Conservation (phyloP, 1,140 invertebrate species). For the Chionoecetes opilio region DNA sequence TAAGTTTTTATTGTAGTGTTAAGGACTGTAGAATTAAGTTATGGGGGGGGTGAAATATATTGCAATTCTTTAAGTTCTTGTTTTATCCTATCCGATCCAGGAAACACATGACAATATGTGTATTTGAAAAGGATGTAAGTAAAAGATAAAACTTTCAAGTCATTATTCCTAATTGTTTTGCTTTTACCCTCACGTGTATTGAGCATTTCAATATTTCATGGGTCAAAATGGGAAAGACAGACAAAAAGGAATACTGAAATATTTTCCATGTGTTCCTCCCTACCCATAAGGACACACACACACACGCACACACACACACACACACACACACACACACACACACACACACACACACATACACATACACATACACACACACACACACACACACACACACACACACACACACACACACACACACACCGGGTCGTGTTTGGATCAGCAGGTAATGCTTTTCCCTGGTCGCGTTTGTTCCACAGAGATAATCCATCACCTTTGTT, state of each 20-base stretch:
- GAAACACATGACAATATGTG: no score
- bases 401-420: slow-evolving; percentile 38
- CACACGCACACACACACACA: neutral
- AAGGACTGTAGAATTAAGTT: no score
- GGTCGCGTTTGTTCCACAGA: neutral
- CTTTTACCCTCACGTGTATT: no score
- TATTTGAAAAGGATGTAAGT: no score
- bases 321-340: neutral
- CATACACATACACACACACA: slow-evolving; percentile 43
- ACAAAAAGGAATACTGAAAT: neutral
- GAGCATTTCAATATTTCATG: neutral
- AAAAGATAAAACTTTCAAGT: no score
- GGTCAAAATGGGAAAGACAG: neutral
- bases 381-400: slow-evolving; percentile 42
- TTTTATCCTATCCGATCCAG: no score
- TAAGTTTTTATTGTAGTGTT: no score
- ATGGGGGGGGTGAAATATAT: no score
- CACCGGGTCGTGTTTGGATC: neutral
- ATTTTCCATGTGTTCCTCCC: neutral
- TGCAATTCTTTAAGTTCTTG: no score
- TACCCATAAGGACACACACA: slow-evolving; percentile 1
- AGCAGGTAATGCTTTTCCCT: neutral
- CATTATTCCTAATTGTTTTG: no score
- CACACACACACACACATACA: slow-evolving; percentile 1
- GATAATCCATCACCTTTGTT: slow-evolving; percentile 29